Evolutionary conservation across 2,797 vertebrate species (phyloP).

Genomic region (Tauraco hartlaubi): DNA sequence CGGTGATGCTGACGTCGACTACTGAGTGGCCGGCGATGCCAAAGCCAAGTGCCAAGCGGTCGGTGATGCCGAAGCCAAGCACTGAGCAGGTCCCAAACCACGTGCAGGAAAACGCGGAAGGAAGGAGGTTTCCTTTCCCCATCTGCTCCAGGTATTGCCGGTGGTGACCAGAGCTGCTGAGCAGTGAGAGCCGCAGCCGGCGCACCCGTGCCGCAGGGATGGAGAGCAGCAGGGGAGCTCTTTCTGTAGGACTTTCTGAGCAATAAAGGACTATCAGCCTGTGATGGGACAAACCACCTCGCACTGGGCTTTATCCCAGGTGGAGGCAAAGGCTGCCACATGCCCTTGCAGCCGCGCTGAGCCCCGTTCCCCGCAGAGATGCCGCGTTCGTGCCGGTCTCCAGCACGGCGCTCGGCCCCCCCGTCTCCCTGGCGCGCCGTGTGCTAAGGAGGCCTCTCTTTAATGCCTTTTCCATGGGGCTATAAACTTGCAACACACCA

Average conservation of each 20-base stretch:
- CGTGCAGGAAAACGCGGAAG: rapidly evolving
- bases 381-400: rapidly evolving
- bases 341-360: neutral
- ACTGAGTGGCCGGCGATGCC: neutral
- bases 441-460: neutral
- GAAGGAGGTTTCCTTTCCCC: neutral
- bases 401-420: neutral
- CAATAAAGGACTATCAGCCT: rapidly evolving
- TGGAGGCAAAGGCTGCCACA: neutral
- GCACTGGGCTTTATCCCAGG: rapidly evolving
- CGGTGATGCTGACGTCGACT: neutral
- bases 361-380: rapidly evolving
- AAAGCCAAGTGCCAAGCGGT: neutral
- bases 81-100: neutral
- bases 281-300: rapidly evolving
- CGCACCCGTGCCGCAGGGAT: rapidly evolving
- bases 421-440: rapidly evolving
- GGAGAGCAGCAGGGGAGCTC: neutral
- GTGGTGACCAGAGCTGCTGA: neutral
- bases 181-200: neutral
- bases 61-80: neutral
- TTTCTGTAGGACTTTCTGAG: neutral
- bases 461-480: constrained; percentile 32
- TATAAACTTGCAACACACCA: neutral
- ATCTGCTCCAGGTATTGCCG: rapidly evolving